These are phyloP conservation scores for Ophraella communa DNA, from an alignment of 2,888 invertebrate genomes.

Conservation along the genomic window DNA sequence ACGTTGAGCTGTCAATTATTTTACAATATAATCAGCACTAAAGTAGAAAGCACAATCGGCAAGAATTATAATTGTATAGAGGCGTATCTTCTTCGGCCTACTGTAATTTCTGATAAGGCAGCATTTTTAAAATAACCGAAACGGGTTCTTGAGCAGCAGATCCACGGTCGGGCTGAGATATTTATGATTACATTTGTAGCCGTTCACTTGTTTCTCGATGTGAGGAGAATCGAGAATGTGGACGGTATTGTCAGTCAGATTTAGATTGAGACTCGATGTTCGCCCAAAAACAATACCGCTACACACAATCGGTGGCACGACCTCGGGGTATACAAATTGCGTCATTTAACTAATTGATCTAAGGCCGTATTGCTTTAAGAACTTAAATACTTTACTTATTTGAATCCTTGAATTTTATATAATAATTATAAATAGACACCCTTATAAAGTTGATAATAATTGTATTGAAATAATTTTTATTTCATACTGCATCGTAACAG, in stretches of 20 bases:
- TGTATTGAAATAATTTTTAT: no score
- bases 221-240: conserved; percentile 55
- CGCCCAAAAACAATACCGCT: conserved; percentile 15
- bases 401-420: no score
- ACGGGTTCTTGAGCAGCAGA: conserved; percentile 53
- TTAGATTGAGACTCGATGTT: conserved; percentile 37
- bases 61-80: conserved; percentile 55
- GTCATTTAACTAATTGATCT: no score
- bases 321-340: not conserved
- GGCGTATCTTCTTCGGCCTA: conserved; percentile 52
- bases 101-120: conserved; percentile 57
- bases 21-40: conserved; percentile 56
- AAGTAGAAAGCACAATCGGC: conserved; percentile 52
- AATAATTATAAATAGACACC: no score
- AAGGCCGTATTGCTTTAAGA: no score
- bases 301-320: not conserved
- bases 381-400: no score
- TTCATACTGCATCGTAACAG: no score
- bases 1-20: conserved; percentile 53
- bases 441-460: no score
- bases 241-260: conserved; percentile 53
- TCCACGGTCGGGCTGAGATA: conserved; percentile 53
- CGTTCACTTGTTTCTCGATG: conserved; percentile 57
- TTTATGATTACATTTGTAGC: conserved; percentile 58
- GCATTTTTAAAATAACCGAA: conserved; percentile 55